phyloP scores from a whole-genome alignment of 2,113 vertebrate species.

The Synodontis membranacea region DNA sequence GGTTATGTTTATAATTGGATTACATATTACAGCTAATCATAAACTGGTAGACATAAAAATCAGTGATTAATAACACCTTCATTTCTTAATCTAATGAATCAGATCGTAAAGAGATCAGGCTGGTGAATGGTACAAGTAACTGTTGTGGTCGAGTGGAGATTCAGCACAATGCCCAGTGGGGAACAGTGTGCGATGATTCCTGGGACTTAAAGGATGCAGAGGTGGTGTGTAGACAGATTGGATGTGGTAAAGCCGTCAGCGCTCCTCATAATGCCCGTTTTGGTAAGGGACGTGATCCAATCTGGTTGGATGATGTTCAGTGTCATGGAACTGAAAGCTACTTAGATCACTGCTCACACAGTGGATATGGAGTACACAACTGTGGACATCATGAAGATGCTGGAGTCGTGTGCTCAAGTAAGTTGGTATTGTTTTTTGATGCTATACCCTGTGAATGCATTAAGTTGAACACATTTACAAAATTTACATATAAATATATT shows the following conservation, averaged over 20 bases:
- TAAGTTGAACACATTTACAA: background rate
- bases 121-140: slow-evolving; percentile 51
- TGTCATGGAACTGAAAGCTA: slow-evolving; percentile 59
- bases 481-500: background rate
- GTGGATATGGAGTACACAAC: no score
- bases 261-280: slow-evolving; percentile 53
- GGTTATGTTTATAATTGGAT: no score
- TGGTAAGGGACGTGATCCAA: slow-evolving; percentile 57
- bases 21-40: no score
- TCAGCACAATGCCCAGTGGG: slow-evolving; percentile 51
- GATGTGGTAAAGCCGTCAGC: slow-evolving; percentile 57
- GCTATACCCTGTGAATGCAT: background rate
- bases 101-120: slow-evolving; percentile 32
- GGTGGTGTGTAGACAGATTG: slow-evolving; percentile 59
- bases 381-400: slow-evolving; percentile 65
- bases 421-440: background rate
- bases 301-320: slow-evolving; percentile 65
- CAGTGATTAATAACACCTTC: no score
- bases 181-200: slow-evolving; percentile 66
- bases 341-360: slow-evolving; percentile 55
- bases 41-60: no score
- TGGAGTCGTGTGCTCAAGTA: slow-evolving; percentile 64
- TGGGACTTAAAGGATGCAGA: no score
- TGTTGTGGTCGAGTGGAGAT: slow-evolving; percentile 69
- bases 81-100: slow-evolving; percentile 39